phyloP scores from a whole-genome alignment of 1,140 invertebrate species.

The Drosophila nasuta region DNA sequence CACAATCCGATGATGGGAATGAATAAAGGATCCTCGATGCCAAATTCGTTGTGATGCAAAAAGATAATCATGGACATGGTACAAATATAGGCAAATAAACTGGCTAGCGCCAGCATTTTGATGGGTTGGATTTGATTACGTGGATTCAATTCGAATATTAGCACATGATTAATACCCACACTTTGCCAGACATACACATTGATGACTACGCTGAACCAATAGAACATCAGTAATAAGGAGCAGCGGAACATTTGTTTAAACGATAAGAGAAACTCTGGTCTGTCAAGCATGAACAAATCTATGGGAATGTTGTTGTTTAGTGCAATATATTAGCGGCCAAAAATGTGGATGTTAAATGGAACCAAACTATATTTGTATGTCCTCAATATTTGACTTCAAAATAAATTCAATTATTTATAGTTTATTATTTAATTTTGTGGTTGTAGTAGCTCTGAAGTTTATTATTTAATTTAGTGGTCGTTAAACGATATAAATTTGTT shows the following conservation, averaged over 20 bases:
- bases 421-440: no score
- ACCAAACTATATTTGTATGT: no score
- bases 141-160: constrained; percentile 92
- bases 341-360: no score
- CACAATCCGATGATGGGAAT: constrained; percentile 87
- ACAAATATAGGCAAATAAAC: constrained; percentile 89
- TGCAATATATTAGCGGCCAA: no score
- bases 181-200: constrained; percentile 90
- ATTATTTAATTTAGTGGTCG: no score
- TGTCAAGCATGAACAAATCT: constrained; percentile 49
- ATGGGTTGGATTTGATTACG: constrained; percentile 88
- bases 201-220: constrained; percentile 88
- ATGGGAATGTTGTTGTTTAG: neutral
- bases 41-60: constrained; percentile 85
- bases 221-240: constrained; percentile 88
- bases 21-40: constrained; percentile 86
- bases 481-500: no score
- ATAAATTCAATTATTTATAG: no score
- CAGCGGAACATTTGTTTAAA: constrained; percentile 87
- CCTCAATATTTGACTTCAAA: no score
- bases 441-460: no score
- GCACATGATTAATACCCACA: constrained; percentile 92
- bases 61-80: constrained; percentile 85
- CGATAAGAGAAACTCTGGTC: neutral
- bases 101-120: constrained; percentile 88